Evolutionary conservation across 1,140 invertebrate genomes (phyloP).

Genomic region (Diprion similis): DNA sequence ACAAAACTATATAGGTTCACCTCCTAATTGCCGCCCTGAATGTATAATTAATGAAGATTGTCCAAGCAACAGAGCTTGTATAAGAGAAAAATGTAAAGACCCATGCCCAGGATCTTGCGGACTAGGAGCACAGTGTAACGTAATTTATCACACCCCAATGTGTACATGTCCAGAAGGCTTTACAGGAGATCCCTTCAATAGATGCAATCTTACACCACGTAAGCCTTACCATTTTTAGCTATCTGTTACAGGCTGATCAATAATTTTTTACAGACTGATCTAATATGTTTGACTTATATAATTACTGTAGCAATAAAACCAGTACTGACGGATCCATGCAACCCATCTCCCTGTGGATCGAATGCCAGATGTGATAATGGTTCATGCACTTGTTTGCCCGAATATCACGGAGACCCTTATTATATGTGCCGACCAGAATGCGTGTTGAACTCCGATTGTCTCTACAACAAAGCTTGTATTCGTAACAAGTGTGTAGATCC

Average conservation of each 20-base stretch:
- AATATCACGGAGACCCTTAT: slow-evolving; percentile 79
- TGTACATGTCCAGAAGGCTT: slow-evolving; percentile 56
- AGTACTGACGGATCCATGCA: slow-evolving; percentile 67
- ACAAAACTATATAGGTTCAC: slow-evolving; percentile 49
- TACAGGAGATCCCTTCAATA: slow-evolving; percentile 51
- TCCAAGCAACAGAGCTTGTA: slow-evolving; percentile 51
- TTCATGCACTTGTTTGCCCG: slow-evolving; percentile 74
- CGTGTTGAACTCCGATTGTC: slow-evolving; percentile 74
- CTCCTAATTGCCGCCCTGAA: slow-evolving; percentile 45
- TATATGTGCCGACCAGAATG: slow-evolving; percentile 77
- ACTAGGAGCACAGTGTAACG: slow-evolving; percentile 56
- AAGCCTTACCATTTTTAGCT: slow-evolving; percentile 43
- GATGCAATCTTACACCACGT: slow-evolving; percentile 60
- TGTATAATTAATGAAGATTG: slow-evolving; percentile 56
- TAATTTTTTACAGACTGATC: slow-evolving; percentile 19
- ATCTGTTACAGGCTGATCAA: not conserved
- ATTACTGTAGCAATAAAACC: slow-evolving; percentile 44
- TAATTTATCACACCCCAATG: slow-evolving; percentile 57
- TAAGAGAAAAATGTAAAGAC: slow-evolving; percentile 53
- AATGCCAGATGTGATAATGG: slow-evolving; percentile 75
- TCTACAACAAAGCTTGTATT: slow-evolving; percentile 71
- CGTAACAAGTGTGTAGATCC: slow-evolving; percentile 76
- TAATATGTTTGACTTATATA: slow-evolving; percentile 29
- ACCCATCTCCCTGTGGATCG: slow-evolving; percentile 76
- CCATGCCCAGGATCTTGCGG: slow-evolving; percentile 57